Conservation (phyloP, 2,888 invertebrate species). For the Synanthedon myopaeformis region DNA sequence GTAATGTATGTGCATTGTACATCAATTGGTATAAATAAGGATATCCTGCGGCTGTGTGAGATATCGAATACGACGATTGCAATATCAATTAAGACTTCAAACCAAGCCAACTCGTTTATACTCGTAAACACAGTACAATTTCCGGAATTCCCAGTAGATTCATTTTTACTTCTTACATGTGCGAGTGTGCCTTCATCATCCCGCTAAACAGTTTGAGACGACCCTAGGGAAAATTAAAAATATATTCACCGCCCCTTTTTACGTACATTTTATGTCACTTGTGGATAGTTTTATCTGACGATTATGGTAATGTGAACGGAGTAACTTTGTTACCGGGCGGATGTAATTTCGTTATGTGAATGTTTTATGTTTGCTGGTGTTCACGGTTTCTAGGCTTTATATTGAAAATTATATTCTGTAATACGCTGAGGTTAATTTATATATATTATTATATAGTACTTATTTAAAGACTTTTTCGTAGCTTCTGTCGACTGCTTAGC, state of each 20-base stretch:
- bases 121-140: neutral
- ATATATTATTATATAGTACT: no score
- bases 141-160: neutral
- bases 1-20: no score
- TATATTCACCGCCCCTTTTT: constrained; percentile 8
- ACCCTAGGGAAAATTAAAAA: constrained; percentile 10
- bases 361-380: no score
- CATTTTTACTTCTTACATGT: neutral
- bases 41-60: neutral
- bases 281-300: constrained; percentile 1
- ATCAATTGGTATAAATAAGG: neutral
- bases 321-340: neutral
- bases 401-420: no score
- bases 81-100: neutral
- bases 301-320: neutral
- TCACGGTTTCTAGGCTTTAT: no score
- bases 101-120: neutral
- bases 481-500: no score
- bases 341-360: neutral
- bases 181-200: neutral
- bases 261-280: constrained; percentile 1
- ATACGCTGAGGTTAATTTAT: no score
- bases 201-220: neutral
- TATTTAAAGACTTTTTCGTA: no score
- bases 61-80: neutral